Percentiles rank a stretch among this genome's conserved stretches.
These are phyloP conservation scores for Anisognathus igniventris DNA, from an alignment of 2,797 vertebrate genomes.

Conservation along the genomic window DNA sequence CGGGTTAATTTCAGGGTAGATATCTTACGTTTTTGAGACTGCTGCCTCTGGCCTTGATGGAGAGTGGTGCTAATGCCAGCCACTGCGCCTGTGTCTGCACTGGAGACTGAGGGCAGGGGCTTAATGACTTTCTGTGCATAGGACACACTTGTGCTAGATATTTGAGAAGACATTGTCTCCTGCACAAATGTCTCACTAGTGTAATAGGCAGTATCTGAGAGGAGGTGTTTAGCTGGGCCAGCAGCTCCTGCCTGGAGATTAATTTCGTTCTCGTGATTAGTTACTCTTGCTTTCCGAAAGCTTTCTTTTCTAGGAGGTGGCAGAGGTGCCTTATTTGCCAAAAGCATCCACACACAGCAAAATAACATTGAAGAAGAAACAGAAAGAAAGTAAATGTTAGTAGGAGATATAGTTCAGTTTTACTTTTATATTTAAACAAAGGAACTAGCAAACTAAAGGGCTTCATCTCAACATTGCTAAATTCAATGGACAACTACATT, in stretches of 20 bases:
- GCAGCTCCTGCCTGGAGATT: conserved; percentile 70
- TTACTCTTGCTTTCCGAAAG: conserved; percentile 74
- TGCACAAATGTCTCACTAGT: conserved; percentile 65
- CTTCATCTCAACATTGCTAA: neutral
- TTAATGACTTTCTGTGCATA: conserved; percentile 78
- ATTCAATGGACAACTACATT: neutral
- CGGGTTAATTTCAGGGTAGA: conserved; percentile 86
- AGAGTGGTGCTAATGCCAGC: conserved; percentile 55
- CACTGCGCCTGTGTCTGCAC: conserved; percentile 30
- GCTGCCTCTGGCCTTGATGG: conserved; percentile 72
- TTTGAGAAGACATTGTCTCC: conserved; percentile 73
- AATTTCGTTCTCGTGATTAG: conserved; percentile 59
- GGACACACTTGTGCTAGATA: conserved; percentile 79
- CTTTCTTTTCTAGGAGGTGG: conserved; percentile 87
- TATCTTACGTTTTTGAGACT: conserved; percentile 81
- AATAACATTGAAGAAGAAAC: conserved; percentile 72
- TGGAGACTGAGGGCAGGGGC: conserved; percentile 48
- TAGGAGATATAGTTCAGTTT: conserved; percentile 40
- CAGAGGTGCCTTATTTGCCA: conserved; percentile 80
- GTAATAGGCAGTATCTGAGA: conserved; percentile 13
- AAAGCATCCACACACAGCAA: conserved; percentile 77
- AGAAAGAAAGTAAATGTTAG: conserved; percentile 77
- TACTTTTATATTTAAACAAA: conserved; percentile 12
- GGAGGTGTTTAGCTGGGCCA: neutral
- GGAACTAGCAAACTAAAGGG: neutral